Base-by-base conservation (phyloP, 2,888 invertebrate genomes). In the Lasiommata megera region DNA sequence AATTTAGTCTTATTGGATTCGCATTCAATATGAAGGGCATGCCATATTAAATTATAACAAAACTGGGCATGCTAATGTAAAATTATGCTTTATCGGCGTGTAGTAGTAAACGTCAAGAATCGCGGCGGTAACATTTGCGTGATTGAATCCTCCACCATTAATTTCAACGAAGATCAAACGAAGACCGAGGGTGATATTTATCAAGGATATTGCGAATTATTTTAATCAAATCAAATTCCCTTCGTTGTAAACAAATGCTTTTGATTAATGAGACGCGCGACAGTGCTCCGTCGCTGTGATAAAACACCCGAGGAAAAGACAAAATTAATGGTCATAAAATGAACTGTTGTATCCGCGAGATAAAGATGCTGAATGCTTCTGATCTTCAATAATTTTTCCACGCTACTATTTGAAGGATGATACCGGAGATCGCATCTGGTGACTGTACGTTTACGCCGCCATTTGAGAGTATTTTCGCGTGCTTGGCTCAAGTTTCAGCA, bases 121-220 rank as follows among this genome's bases (percentile, higher is more conserved):
- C 77, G 70, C 71, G 71, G 65, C 69, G 71, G 74, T 77, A 82
- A 79, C 86, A 80, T 83, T 88, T 82, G 80, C 84, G 82, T 88
- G 89, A 89, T 90, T 88, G 89, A 89, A 90, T 89, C 81, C 86
- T 86, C 84, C 72, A 83, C 88, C 90, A 90, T 89, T 89, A 90
- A 89, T 90, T 90, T 88, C 76, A 80, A 74, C 72, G 79, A 86
- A 88, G 90, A 90, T 90, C 90, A 90, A 90, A 90, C 90, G 88
- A 75, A 88, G 88, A 88, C 81, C 80, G 88, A 86, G 89, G 89
- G 90, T 89, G 89, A 89, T 90, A 90, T 89, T 89, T 90, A 90
- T 89, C 89, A 90, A 89, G 88, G 90, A 90, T 90, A 89, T 90
- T 90, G 89, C 88, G 88, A 88, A 90, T 89, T 90, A 90, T 90